Base-by-base conservation (phyloP, 2,113 vertebrate genomes). In the Atrichornis clamosus region DNA sequence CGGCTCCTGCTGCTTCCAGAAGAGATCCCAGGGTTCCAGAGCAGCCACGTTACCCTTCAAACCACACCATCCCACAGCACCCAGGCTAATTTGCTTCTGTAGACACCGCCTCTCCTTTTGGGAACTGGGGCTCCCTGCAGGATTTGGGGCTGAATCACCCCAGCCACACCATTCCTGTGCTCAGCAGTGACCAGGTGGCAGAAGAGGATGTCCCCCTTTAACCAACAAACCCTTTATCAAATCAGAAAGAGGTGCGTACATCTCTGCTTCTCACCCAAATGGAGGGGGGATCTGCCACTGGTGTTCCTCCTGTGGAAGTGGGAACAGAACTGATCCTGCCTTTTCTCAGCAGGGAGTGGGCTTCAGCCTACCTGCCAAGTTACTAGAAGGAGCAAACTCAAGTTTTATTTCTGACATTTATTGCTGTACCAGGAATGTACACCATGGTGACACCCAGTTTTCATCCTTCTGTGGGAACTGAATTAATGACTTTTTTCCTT, bases 401-500 rank as follows among this genome's bases (percentile, higher is more conserved):
- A 26, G 10, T 35, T 59, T 60, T 28, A 56, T 56, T 84, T 93
- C 89, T 89, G 89, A 92, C 49, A 7, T 85, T 87, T 91, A 78
- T 96, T 93, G 63, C 59, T 79, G 72, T 42, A 78, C 62, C 95
- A 97, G 33, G 28, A 55, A 70, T 22, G 47, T 8, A 12, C 67
- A 89, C 84, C 59, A 10, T 1, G 13, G 27, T 74, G 72, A 84
- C 50, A 77, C 44, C 49, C 19, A 13, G 10, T 42, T 81, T 63
- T 42, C 13, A 10, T 41, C 82, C 49, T 84, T 86, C 73, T 62
- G 67, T 60, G 70, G 93, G 91, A 97, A 83, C 73, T 79, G 74
- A 92, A 95, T 90, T 91, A 89, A 94, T 84, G 92, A 69, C 77
- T 87, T 95, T 55, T 65, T 20, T 50, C 27, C 21, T 64, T 85